These are phyloP conservation scores for Dicyrtoma fusca DNA, from an alignment of 2,888 invertebrate genomes.

Conservation along the genomic window DNA sequence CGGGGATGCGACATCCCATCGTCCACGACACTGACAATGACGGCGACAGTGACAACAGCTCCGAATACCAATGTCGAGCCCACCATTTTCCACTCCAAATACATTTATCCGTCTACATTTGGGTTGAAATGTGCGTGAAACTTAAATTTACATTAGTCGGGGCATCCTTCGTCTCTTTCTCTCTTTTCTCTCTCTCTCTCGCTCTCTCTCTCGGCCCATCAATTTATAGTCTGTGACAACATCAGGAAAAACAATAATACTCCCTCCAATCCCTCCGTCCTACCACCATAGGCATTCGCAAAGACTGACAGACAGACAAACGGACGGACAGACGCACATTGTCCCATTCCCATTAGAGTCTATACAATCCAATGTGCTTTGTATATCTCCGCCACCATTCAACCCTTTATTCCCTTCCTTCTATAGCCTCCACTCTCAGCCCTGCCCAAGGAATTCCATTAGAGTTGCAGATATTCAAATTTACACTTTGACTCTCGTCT, in stretches of 20 bases:
- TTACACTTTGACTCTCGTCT: too few species aligned
- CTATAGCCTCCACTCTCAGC: too few species aligned
- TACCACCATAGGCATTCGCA: too few species aligned
- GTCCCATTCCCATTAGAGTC: too few species aligned
- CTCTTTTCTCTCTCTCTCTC: background rate
- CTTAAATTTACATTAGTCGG: conserved; percentile 16
- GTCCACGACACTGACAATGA: background rate
- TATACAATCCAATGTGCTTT: too few species aligned
- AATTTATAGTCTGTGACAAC: conserved; percentile 26
- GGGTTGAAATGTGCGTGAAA: background rate
- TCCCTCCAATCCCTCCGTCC: background rate
- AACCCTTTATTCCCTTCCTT: too few species aligned
- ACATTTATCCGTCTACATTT: background rate
- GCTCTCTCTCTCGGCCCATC: background rate
- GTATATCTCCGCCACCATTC: too few species aligned
- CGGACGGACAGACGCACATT: too few species aligned
- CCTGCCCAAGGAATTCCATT: too few species aligned
- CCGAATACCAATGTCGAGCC: conserved; percentile 11
- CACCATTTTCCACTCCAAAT: conserved; percentile 17
- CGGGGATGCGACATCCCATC: background rate
- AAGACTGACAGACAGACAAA: too few species aligned
- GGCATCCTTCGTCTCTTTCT: background rate
- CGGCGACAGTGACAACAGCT: background rate
- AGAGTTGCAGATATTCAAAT: too few species aligned
- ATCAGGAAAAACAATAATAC: conserved; percentile 26